phyloP scores from a whole-genome alignment of 2,888 invertebrate genomes.

The Parnassius glacialis region DNA sequence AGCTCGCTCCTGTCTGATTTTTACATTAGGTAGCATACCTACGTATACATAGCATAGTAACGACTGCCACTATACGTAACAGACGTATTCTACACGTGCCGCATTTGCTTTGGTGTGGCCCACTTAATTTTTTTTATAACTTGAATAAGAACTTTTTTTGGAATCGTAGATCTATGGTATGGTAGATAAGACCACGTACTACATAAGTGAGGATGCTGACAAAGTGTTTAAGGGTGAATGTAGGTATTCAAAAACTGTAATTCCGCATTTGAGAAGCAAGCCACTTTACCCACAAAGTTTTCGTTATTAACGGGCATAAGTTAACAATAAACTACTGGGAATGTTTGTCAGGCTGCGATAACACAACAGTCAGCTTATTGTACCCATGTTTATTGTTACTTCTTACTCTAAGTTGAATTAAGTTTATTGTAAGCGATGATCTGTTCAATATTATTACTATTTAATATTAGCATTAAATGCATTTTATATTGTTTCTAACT shows the following conservation, averaged over 20 bases:
- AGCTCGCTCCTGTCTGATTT: too few species aligned
- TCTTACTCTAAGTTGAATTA: conserved; percentile 26
- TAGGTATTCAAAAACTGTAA: background rate
- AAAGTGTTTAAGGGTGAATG: background rate
- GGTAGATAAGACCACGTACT: too few species aligned
- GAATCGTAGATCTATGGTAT: too few species aligned
- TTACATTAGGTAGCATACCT: too few species aligned
- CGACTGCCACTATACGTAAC: too few species aligned
- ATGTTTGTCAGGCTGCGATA: conserved; percentile 77
- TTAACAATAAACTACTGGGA: conserved; percentile 70
- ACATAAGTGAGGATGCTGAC: too few species aligned
- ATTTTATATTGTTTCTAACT: background rate
- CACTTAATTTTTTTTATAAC: too few species aligned
- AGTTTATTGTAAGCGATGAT: conserved; percentile 25
- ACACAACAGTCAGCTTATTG: conserved; percentile 81
- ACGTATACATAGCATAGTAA: too few species aligned
- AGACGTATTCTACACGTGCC: too few species aligned
- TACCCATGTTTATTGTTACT: conserved; percentile 69
- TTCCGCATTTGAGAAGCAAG: conserved; percentile 15
- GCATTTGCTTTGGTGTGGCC: too few species aligned
- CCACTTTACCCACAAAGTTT: conserved; percentile 27
- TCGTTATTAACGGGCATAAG: conserved; percentile 53
- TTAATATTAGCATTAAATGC: background rate
- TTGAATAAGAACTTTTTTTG: too few species aligned
- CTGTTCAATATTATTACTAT: conserved; percentile 13